Percentiles rank a stretch among this genome's conserved stretches.
phyloP scores from a whole-genome alignment of 2,113 vertebrate genomes.

The Eudyptes chrysolophus region DNA sequence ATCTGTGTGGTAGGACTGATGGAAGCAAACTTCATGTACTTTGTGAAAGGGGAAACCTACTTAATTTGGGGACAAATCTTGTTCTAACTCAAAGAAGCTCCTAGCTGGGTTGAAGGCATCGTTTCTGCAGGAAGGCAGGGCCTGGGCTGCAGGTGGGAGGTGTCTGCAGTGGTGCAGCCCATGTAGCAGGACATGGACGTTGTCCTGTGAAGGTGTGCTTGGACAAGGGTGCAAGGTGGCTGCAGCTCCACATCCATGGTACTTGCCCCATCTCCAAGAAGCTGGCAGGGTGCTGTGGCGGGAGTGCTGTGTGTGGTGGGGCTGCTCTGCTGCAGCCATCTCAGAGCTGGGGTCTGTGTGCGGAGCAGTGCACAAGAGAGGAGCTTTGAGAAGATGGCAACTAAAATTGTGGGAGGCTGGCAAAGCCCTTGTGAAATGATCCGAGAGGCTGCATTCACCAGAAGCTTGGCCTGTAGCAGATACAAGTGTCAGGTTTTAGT shows the following conservation, averaged over 20 bases:
- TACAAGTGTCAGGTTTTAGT: neutral
- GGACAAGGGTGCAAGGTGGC: neutral
- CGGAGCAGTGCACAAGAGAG: neutral
- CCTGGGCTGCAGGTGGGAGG: neutral
- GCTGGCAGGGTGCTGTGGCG: neutral
- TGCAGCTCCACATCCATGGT: neutral
- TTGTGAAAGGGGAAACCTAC: neutral
- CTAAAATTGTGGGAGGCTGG: neutral
- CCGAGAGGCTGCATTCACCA: neutral
- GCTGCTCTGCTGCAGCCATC: neutral
- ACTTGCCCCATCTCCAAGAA: neutral
- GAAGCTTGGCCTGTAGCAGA: neutral
- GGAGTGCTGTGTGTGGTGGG: neutral
- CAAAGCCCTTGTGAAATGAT: neutral
- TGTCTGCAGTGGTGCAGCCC: neutral
- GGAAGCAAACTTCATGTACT: neutral
- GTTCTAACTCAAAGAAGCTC: neutral
- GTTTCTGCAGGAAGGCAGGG: neutral
- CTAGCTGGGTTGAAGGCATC: neutral
- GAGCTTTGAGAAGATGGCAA: neutral
- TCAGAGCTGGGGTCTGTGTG: neutral
- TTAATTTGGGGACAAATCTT: neutral
- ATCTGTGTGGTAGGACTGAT: neutral
- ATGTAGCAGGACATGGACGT: fast-evolving
- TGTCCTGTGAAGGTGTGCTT: neutral